phyloP scores from a whole-genome alignment of 2,113 vertebrate species.

The Podiceps cristatus region DNA sequence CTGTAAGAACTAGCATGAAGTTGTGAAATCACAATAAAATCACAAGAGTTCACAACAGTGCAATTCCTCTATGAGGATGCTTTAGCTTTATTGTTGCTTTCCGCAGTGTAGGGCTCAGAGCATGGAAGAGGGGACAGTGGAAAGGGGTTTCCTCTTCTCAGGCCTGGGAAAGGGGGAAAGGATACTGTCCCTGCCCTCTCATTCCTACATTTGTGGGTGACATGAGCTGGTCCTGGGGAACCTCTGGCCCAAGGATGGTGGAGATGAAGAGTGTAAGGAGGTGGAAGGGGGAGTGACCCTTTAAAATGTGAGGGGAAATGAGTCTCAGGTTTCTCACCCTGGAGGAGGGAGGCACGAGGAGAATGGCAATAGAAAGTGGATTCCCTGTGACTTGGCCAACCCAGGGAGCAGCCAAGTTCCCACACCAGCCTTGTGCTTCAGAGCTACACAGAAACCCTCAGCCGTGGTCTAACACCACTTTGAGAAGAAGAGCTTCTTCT shows the following conservation, averaged over 20 bases:
- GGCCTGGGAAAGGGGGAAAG: background rate
- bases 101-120: background rate
- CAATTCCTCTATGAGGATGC: background rate
- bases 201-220: accelerated
- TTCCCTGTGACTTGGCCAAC: background rate
- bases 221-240: background rate
- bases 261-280: background rate
- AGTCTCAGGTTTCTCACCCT: background rate
- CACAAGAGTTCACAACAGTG: background rate
- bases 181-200: background rate
- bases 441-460: background rate
- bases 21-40: background rate
- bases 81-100: background rate
- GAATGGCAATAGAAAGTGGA: accelerated
- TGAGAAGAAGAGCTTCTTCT: background rate
- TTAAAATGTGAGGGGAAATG: background rate
- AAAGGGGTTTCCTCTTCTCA: background rate
- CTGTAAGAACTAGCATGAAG: background rate
- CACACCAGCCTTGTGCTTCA: background rate
- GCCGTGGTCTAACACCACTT: accelerated
- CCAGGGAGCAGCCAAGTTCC: accelerated
- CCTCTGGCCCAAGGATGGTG: background rate
- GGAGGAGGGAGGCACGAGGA: background rate
- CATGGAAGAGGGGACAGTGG: background rate
- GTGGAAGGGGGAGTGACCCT: background rate